These are phyloP conservation scores for Merluccius polli DNA, from an alignment of 2,797 vertebrate species.

Conservation along the genomic window DNA sequence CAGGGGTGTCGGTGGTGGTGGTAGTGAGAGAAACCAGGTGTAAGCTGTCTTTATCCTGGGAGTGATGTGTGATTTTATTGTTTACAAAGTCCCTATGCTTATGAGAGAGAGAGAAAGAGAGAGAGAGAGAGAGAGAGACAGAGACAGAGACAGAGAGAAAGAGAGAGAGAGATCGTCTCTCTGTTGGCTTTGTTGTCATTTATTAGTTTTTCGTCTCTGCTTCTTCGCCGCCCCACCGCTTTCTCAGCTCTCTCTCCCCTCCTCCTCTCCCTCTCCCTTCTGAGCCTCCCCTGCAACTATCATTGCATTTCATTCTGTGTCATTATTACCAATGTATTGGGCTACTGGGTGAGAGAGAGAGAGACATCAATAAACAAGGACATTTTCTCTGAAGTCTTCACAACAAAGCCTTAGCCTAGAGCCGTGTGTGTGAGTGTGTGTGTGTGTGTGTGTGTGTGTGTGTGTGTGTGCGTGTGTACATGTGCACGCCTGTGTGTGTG, in stretches of 20 bases:
- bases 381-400: not conserved
- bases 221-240: not conserved
- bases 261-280: not conserved
- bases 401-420: not conserved
- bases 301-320: not conserved
- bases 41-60: too few relatives aligned
- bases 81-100: too few relatives aligned
- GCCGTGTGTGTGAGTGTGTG: too few relatives aligned
- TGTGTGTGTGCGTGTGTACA: too few relatives aligned
- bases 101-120: too few relatives aligned
- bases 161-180: not conserved
- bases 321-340: not conserved
- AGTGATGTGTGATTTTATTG: too few relatives aligned
- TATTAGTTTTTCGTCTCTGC: not conserved
- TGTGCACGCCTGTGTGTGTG: too few relatives aligned
- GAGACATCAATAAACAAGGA: not conserved
- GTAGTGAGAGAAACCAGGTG: not conserved
- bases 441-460: too few relatives aligned
- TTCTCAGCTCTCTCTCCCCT: not conserved
- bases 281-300: too few relatives aligned
- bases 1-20: not conserved
- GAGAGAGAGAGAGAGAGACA: not conserved
- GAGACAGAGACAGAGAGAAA: not conserved
- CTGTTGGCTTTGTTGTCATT: not conserved
- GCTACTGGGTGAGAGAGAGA: not conserved